Percentiles rank a stretch among this genome's conserved stretches.
Conservation (phyloP, 2,888 invertebrate genomes). For the Diarsia dahlii region DNA sequence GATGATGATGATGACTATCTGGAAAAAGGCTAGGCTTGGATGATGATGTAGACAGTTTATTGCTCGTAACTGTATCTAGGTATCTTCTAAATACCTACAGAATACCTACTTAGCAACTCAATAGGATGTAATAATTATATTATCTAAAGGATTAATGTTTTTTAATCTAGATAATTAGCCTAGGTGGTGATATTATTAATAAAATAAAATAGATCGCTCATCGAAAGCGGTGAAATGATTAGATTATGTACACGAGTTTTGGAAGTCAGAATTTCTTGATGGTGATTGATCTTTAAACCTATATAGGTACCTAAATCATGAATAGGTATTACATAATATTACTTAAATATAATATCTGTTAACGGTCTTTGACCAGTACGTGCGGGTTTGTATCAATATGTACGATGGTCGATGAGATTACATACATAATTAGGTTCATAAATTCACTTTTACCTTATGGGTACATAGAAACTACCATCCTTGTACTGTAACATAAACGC, state of each 20-base stretch:
- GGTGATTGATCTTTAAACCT: constrained; percentile 7
- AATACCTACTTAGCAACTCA: constrained; percentile 35
- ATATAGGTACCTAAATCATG: background rate
- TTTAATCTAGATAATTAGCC: constrained; percentile 30
- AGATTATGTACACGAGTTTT: constrained; percentile 17
- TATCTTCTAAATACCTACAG: no score
- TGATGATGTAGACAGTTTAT: no score
- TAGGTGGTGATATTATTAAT: background rate
- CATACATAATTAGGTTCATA: no score
- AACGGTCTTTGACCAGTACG: no score
- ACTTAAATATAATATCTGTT: background rate
- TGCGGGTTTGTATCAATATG: background rate
- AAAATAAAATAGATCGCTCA: constrained; percentile 7
- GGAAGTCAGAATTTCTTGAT: background rate
- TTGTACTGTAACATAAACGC: no score
- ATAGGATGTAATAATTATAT: constrained; percentile 39
- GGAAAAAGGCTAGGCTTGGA: no score
- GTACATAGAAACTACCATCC: no score
- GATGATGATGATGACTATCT: no score
- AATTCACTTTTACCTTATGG: no score
- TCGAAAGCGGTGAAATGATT: constrained; percentile 10
- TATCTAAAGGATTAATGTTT: constrained; percentile 34
- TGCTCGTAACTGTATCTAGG: no score
- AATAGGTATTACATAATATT: background rate
- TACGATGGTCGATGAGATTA: no score